These are phyloP conservation scores for Macaria notata DNA, from an alignment of 2,888 invertebrate genomes.

Conservation along the genomic window DNA sequence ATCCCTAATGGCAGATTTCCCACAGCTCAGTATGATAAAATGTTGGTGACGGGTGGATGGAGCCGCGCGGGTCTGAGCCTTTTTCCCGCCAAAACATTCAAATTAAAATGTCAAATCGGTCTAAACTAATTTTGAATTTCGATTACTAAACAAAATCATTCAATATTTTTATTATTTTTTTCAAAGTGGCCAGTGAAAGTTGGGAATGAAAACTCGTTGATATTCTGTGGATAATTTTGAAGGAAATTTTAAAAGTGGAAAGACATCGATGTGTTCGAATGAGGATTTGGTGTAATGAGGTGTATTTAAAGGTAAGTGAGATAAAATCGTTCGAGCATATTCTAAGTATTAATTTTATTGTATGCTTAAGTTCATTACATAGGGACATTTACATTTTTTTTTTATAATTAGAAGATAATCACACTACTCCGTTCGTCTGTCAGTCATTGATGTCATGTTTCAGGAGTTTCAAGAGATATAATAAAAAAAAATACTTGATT, in stretches of 20 bases:
- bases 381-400: too few relatives aligned
- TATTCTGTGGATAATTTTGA: slow-evolving; percentile 14
- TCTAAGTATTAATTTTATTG: too few relatives aligned
- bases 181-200: slow-evolving; percentile 36
- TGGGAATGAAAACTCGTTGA: slow-evolving; percentile 10
- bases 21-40: slow-evolving; percentile 73
- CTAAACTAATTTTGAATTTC: slow-evolving; percentile 10
- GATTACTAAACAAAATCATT: slow-evolving; percentile 6
- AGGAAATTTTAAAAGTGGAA: slow-evolving; percentile 14
- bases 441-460: too few relatives aligned
- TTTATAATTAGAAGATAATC: too few relatives aligned
- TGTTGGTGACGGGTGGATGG: slow-evolving; percentile 58
- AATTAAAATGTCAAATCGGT: slow-evolving; percentile 41
- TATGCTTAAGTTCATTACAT: too few relatives aligned
- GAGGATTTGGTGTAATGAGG: slow-evolving; percentile 32
- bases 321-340: too few relatives aligned
- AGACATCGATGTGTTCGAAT: slow-evolving; percentile 13
- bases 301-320: slow-evolving; percentile 42
- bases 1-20: slow-evolving; percentile 67
- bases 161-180: slow-evolving; percentile 9
- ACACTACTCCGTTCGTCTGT: too few relatives aligned
- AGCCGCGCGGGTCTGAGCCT: slow-evolving; percentile 52
- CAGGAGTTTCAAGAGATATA: too few relatives aligned
- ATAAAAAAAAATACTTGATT: too few relatives aligned
- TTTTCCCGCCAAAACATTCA: slow-evolving; percentile 69